These are phyloP conservation scores for Chionodraco myersi DNA, from an alignment of 2,113 vertebrate species.

Conservation along the genomic window DNA sequence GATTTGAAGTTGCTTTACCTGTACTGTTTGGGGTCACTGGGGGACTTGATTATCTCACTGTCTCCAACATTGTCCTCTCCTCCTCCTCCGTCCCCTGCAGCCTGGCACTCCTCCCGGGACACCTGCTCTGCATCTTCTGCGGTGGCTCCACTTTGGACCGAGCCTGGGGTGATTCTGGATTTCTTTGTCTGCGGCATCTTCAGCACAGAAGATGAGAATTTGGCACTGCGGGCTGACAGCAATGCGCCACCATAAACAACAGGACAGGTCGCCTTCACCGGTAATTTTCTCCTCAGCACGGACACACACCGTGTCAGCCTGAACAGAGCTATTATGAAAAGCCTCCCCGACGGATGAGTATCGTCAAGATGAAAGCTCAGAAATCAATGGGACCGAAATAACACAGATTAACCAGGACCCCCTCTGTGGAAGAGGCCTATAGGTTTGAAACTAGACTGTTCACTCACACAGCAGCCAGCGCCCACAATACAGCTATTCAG, in stretches of 20 bases:
- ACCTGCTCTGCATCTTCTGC: constrained; percentile 23
- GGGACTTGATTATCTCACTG: constrained; percentile 91
- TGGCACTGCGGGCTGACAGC: constrained; percentile 65
- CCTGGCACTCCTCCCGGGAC: constrained; percentile 30
- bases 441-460: constrained; percentile 27
- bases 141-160: constrained; percentile 34
- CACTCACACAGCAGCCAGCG: constrained; percentile 26
- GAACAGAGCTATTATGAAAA: constrained; percentile 68
- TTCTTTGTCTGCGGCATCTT: constrained; percentile 81
- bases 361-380: constrained; percentile 3
- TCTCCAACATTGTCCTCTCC: constrained; percentile 82
- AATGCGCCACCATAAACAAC: constrained; percentile 51
- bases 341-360: constrained; percentile 9
- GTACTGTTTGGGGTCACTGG: constrained; percentile 96
- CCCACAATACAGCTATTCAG: constrained; percentile 76
- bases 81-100: constrained; percentile 38
- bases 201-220: constrained; percentile 42
- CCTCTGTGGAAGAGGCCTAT: constrained; percentile 23
- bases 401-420: constrained; percentile 19
- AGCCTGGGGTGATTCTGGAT: constrained; percentile 54
- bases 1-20: constrained; percentile 80
- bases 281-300: constrained; percentile 54
- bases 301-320: constrained; percentile 66
- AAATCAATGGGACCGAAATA: constrained; percentile 1
- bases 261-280: constrained; percentile 49